These are phyloP conservation scores for Aporophyla nigra DNA, from an alignment of 2,888 invertebrate species.

Conservation along the genomic window DNA sequence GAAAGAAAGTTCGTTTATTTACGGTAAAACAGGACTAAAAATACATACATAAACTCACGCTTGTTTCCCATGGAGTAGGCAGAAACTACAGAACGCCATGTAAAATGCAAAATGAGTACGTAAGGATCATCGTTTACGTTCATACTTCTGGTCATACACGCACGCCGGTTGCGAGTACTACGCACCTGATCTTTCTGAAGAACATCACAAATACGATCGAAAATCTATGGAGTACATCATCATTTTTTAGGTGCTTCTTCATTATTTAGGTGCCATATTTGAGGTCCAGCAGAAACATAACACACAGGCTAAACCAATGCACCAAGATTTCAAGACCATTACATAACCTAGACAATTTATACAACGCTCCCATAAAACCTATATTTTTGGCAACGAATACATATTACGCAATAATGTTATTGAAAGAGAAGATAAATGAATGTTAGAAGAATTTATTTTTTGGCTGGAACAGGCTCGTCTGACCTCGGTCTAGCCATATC, in stretches of 20 bases:
- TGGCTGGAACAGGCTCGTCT: slow-evolving; percentile 73
- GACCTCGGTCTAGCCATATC: slow-evolving; percentile 81
- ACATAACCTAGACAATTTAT: slow-evolving; percentile 18
- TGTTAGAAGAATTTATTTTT: slow-evolving; percentile 65
- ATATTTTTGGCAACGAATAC: slow-evolving; percentile 62
- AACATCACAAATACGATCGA: too few relatives aligned
- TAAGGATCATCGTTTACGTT: too few relatives aligned
- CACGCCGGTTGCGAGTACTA: too few relatives aligned
- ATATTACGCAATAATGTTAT: slow-evolving; percentile 58
- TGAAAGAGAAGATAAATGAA: slow-evolving; percentile 66
- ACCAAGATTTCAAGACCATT: slow-evolving; percentile 19
- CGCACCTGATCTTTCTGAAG: too few relatives aligned
- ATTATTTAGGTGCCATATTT: background rate
- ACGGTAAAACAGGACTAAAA: background rate
- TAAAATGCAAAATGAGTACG: too few relatives aligned
- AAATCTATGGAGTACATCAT: background rate
- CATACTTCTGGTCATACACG: too few relatives aligned
- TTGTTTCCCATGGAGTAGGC: too few relatives aligned
- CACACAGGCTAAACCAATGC: background rate
- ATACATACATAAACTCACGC: background rate
- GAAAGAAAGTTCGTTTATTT: background rate
- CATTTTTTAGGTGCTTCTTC: background rate
- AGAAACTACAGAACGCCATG: too few relatives aligned
- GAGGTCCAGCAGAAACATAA: background rate
- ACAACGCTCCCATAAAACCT: slow-evolving; percentile 24